These are phyloP conservation scores for Diorhabda sublineata DNA, from an alignment of 1,140 invertebrate genomes.

Conservation along the genomic window DNA sequence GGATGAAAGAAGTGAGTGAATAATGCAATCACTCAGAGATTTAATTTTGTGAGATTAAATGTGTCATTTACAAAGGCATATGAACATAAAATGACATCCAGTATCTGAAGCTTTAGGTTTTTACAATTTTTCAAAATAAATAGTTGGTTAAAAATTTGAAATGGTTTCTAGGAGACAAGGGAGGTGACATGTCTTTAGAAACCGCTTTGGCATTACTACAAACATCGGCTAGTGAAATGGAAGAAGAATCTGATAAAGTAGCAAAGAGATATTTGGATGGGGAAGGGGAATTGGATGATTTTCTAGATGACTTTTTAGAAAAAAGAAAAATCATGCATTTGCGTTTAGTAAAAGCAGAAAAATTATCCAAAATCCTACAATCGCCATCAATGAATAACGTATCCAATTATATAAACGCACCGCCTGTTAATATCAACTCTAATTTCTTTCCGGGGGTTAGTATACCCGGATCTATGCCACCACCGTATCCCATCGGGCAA, in stretches of 20 bases:
- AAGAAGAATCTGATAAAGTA: slow-evolving; percentile 80
- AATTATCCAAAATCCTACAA: slow-evolving; percentile 74
- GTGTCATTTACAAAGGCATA: too few species aligned
- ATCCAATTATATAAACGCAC: slow-evolving; percentile 43
- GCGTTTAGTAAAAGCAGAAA: slow-evolving; percentile 79
- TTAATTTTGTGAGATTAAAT: too few species aligned
- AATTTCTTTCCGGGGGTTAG: slow-evolving; percentile 45
- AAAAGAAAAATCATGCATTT: slow-evolving; percentile 73
- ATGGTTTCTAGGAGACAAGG: slow-evolving; percentile 59
- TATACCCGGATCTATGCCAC: slow-evolving; percentile 12
- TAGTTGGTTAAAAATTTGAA: background rate
- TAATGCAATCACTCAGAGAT: too few species aligned
- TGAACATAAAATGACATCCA: too few species aligned
- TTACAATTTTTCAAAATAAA: too few species aligned
- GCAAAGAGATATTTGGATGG: slow-evolving; percentile 72
- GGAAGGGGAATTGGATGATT: slow-evolving; percentile 70
- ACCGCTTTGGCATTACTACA: slow-evolving; percentile 78
- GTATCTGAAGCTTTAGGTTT: too few species aligned
- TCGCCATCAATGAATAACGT: slow-evolving; percentile 36
- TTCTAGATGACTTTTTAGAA: slow-evolving; percentile 71
- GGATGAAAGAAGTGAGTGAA: too few species aligned
- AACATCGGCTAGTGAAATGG: slow-evolving; percentile 78
- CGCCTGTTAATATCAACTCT: slow-evolving; percentile 40
- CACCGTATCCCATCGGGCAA: slow-evolving; percentile 53
- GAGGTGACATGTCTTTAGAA: slow-evolving; percentile 68